Evolutionary conservation across 2,797 vertebrate species (phyloP), one percentile per base, ranked within the genome.

Genomic region (Xenentodon cancila): DNA sequence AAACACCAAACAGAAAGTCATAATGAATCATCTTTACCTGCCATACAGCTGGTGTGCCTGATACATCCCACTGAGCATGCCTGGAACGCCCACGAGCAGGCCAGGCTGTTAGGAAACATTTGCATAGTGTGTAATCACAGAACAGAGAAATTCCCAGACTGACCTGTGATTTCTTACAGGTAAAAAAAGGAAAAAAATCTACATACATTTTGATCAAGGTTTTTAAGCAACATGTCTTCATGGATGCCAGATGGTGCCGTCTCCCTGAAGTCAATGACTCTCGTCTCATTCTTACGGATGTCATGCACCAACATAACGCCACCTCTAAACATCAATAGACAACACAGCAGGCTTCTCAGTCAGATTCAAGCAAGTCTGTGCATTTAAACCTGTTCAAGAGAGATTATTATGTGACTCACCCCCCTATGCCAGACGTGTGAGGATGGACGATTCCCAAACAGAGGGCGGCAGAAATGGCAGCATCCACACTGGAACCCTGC

Each of bases 261-360:
- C 91, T 98, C 97, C 50, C 96, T 95, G 89, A 99, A 99, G 87
- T 99, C 96, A n/a, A 99, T 95, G 53, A 97, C 89, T 64, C 91
- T 91, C 61, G 96, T 98, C 84, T 94, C 88, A 54, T 99, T 99
- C 71, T 95, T 93, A 11, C 96, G 94, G 79, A 99, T 98, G 86
- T 98, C 91, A 1, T 99, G 98, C 68, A 99, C 89, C 84, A 99
- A 87, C 97, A 99, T 98, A 60, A 99, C 97, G 1, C 98, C 98
- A 0, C 97, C 97, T 2, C 97, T 99, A 7, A 53, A 66, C 1
- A 79, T 17, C 1, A 53, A 52, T 9, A 68, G n/a, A 75, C 7
- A 12, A 64, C 20, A 71, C 18, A 22, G 46, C 34, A 25, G 16
- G 22, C 15, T 4, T 32, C 30, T 32, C 30, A 37, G 9, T 37